Evolutionary conservation across 2,888 invertebrate species (phyloP).

Genomic region (Pollenia angustigena): DNA sequence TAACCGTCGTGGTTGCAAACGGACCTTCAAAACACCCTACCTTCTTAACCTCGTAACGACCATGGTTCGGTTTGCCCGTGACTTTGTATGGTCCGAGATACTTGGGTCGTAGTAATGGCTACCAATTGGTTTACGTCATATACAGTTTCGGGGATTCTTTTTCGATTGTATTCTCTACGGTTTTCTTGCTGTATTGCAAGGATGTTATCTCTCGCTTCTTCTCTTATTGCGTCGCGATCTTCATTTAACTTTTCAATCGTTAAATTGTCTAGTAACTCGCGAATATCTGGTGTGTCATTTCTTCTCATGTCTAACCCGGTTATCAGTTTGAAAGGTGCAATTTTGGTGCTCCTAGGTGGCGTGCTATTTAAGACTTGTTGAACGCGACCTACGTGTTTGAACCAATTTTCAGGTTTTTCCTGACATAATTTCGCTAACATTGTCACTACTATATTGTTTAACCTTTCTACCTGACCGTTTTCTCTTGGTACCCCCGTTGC

Average conservation of each 20-base stretch:
- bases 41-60: too few species aligned
- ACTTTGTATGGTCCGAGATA: too few species aligned
- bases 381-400: background rate
- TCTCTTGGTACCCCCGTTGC: too few species aligned
- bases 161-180: background rate
- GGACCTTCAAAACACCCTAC: too few species aligned
- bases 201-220: conserved; percentile 26
- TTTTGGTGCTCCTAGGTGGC: background rate
- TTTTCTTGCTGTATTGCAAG: conserved; percentile 24
- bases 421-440: too few species aligned
- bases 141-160: conserved; percentile 22
- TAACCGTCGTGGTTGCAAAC: too few species aligned
- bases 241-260: background rate
- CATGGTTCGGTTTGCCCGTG: too few species aligned
- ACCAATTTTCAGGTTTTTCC: background rate
- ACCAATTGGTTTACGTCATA: background rate
- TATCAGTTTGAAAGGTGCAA: background rate
- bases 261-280: background rate
- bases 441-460: too few species aligned
- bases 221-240: background rate
- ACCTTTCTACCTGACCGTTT: background rate
- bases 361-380: conserved; percentile 4
- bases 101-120: too few species aligned
- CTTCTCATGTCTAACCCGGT: conserved; percentile 23
- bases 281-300: background rate